A percentile compares a stretch with the other conserved stretches of the same genome.
Conservation (phyloP, 2,888 invertebrate genomes). For the Euclidia mi region DNA sequence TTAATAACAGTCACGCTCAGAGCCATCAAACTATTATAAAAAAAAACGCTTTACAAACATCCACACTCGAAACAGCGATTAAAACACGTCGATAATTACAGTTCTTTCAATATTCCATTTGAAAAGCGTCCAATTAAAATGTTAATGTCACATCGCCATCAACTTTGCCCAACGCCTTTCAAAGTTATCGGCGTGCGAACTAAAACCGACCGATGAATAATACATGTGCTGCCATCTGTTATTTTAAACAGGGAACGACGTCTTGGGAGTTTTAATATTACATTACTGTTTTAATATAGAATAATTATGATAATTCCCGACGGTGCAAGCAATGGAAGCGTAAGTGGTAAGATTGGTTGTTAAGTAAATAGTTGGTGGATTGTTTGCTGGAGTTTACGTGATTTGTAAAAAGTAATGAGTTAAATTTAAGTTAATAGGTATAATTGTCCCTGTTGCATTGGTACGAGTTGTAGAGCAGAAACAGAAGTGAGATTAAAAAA, state of each 20-base stretch:
- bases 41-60: too few species aligned
- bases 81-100: constrained; percentile 56
- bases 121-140: constrained; percentile 77
- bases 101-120: constrained; percentile 55
- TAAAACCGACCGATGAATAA: constrained; percentile 78
- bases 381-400: background rate
- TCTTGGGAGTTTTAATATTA: constrained; percentile 74
- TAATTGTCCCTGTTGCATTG: too few species aligned
- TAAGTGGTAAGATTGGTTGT: constrained; percentile 20
- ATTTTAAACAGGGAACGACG: constrained; percentile 76
- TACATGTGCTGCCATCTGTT: constrained; percentile 80
- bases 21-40: too few species aligned
- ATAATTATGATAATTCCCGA: constrained; percentile 57
- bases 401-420: background rate
- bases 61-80: background rate
- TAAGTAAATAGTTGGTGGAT: constrained; percentile 3
- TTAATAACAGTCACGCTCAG: too few species aligned
- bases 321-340: constrained; percentile 47
- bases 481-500: too few species aligned
- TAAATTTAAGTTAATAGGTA: too few species aligned
- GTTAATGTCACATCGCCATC: constrained; percentile 72
- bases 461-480: too few species aligned
- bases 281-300: constrained; percentile 62
- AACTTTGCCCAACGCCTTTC: constrained; percentile 65
- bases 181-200: constrained; percentile 75